A percentile compares a stretch with the other conserved stretches of the same genome.
Conservation (phyloP, 2,113 vertebrate genomes). For the Poeciliopsis occidentalis region DNA sequence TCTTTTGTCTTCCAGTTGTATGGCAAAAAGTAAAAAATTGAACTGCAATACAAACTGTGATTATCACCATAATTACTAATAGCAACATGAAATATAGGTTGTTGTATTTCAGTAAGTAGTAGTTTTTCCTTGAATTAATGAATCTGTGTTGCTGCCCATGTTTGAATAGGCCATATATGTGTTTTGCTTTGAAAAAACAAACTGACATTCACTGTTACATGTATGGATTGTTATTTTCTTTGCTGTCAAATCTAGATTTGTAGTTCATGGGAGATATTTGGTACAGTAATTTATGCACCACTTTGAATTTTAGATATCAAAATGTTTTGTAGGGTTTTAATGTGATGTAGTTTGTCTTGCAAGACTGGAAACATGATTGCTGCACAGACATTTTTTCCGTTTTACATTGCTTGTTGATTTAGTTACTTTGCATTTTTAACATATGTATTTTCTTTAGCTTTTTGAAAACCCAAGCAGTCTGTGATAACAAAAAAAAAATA, state of each 20-base stretch:
- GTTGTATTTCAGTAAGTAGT: constrained; percentile 36
- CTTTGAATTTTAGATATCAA: constrained; percentile 20
- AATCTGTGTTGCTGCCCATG: constrained; percentile 18
- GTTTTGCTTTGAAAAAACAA: constrained; percentile 28
- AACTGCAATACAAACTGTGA: constrained; percentile 12
- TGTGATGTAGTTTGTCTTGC: constrained; percentile 13
- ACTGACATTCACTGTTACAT: constrained; percentile 5
- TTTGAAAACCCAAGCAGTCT: no score
- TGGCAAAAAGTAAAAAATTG: constrained; percentile 26
- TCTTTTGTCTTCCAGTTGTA: constrained; percentile 55
- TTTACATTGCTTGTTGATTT: constrained; percentile 10
- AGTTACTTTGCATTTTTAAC: background rate
- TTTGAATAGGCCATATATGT: constrained; percentile 22
- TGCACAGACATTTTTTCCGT: background rate
- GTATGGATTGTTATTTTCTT: constrained; percentile 15
- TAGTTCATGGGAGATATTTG: constrained; percentile 11
- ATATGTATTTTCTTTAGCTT: no score
- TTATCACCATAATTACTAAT: constrained; percentile 27
- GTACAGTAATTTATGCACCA: background rate
- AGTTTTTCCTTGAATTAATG: constrained; percentile 34
- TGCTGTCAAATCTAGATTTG: constrained; percentile 21
- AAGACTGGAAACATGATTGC: constrained; percentile 1
- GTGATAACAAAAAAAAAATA: no score
- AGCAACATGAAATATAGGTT: constrained; percentile 21
- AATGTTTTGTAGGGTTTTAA: constrained; percentile 15